phyloP scores from a whole-genome alignment of 1,140 invertebrate species.

The Cydia splendana region DNA sequence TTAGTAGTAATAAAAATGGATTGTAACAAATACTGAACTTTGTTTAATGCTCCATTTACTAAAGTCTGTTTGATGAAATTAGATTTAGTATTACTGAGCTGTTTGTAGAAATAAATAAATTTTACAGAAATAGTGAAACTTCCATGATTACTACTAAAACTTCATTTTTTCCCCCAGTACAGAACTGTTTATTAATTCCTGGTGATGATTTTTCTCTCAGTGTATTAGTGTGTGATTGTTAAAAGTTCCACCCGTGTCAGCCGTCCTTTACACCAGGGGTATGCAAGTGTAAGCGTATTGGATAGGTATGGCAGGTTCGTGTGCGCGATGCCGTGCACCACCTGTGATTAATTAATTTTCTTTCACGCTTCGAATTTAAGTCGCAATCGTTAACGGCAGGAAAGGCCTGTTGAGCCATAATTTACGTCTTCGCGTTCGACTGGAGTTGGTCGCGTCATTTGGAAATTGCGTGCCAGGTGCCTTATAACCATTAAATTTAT shows the following conservation, averaged over 20 bases:
- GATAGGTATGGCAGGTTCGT: conserved; percentile 24
- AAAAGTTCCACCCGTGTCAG: not conserved
- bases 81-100: no score
- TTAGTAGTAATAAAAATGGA: no score
- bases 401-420: conserved; percentile 72
- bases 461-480: conserved; percentile 70
- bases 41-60: no score
- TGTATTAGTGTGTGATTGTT: conserved; percentile 24
- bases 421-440: conserved; percentile 67
- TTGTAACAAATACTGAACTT: no score
- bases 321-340: conserved; percentile 42
- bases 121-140: no score
- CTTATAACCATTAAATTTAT: conserved; percentile 75
- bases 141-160: no score
- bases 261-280: not conserved
- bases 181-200: no score
- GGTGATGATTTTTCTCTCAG: no score
- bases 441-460: conserved; percentile 67
- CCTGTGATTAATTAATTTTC: conserved; percentile 77
- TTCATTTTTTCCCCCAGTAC: no score
- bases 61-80: no score
- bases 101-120: no score
- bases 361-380: conserved; percentile 74
- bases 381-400: conserved; percentile 73
- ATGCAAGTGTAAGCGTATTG: not conserved